These are phyloP conservation scores for Athalia rosae DNA, from an alignment of 2,888 invertebrate species.

Conservation along the genomic window DNA sequence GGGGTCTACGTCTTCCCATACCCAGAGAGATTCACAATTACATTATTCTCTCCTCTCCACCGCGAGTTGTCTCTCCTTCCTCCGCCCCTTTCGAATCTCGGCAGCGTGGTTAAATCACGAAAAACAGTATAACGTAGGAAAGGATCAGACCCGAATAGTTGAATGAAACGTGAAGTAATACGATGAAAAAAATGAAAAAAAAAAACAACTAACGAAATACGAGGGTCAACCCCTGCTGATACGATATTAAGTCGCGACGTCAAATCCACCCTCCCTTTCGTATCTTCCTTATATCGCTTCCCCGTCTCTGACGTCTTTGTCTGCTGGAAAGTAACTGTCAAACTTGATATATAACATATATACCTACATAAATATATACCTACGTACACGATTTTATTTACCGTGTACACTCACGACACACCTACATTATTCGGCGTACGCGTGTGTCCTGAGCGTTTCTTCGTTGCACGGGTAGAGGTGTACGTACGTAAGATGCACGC, in stretches of 20 bases:
- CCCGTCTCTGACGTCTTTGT: conserved; percentile 56
- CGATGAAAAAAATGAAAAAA: conserved; percentile 11
- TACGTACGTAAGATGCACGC: background rate
- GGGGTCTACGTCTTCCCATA: background rate
- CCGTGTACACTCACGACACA: background rate
- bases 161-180: too few species aligned
- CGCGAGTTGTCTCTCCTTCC: background rate
- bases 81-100: background rate
- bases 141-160: background rate
- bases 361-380: background rate
- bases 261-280: background rate
- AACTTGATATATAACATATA: conserved; percentile 43
- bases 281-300: background rate
- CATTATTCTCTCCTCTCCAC: background rate
- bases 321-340: conserved; percentile 54
- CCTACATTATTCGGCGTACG: background rate
- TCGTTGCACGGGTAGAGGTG: background rate
- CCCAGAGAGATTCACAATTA: background rate
- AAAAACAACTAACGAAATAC: background rate
- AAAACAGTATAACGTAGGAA: background rate
- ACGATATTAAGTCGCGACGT: conserved; percentile 14
- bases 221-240: conserved; percentile 23
- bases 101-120: conserved; percentile 11
- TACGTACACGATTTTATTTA: background rate
- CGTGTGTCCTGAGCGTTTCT: background rate